Evolutionary conservation across 2,113 vertebrate species (phyloP), one percentile per base, ranked within the genome.

Genomic region (Setophaga coronata): DNA sequence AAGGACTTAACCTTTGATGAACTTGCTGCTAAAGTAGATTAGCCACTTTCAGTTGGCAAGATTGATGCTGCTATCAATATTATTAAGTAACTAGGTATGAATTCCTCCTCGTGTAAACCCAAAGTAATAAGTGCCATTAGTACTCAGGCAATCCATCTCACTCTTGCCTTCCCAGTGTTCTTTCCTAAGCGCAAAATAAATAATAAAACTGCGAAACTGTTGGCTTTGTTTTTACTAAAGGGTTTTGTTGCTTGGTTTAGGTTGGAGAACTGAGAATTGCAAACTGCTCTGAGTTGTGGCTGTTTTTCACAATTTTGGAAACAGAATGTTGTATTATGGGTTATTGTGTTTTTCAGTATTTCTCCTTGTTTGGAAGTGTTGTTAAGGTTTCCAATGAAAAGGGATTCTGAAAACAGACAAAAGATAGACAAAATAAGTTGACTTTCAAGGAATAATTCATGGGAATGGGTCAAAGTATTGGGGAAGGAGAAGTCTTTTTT

Each of bases 61-160:
- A 97, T 95, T 91, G 94, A 97, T 97, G 95, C 95, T 95, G 82
- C 87, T 97, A 94, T 97, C 97, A 97, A 69, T 14, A 33, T 91
- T 97, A 95, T 96, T 97, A 96, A 98, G 90, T 95, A 95, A 89
- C 74, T 89, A 58, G 71, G 82, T 94, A 93, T 96, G 92, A 96
- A 88, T 96, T 97, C 94, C 66, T 98, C 62, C 92, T 86, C 93
- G 72, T 74, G 77, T 87, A 96, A 96, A 95, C 86, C 60, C 2
- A 2, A 86, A 94, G 93, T 91, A 97, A 87, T 95, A 97, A 95
- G 80, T 6, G 19, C 72, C 70, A 82, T 96, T 97, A 93, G 93
- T 92, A 34, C 61, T 72, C 58, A 88, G 87, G 57, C 79, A 83
- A 60, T 97, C 77, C 56, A 87, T 97, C 85, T 95, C 84, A 60